A percentile compares a stretch with the other conserved stretches of the same genome.
Evolutionary conservation across 2,113 vertebrate species (phyloP).

Genomic region (Emydocephalus ijimae): DNA sequence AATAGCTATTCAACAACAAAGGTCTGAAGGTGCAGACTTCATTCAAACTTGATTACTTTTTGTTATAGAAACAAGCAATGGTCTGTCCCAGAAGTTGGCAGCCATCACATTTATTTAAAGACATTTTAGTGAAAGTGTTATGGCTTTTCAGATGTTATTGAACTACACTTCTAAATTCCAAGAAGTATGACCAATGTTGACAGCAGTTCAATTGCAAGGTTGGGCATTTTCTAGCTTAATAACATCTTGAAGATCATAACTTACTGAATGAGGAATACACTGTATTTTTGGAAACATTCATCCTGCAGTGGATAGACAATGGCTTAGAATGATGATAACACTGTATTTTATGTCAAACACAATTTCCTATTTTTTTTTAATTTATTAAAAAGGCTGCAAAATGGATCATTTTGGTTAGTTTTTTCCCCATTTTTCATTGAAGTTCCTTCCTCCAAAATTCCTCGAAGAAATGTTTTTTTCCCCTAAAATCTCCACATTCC

Average conservation of each 20-base stretch:
- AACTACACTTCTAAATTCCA: background rate
- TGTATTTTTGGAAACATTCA: background rate
- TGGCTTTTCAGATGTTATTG: background rate
- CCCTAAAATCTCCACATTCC: background rate
- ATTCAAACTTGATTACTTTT: background rate
- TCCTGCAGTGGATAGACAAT: background rate
- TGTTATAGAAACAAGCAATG: background rate
- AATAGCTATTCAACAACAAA: background rate
- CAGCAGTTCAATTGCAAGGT: background rate
- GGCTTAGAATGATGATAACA: background rate
- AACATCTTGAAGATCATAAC: background rate
- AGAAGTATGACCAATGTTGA: background rate
- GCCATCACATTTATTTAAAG: background rate
- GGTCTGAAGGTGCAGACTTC: background rate
- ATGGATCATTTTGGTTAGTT: background rate
- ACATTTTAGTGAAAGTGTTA: background rate
- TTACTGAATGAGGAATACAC: background rate
- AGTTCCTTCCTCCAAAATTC: background rate
- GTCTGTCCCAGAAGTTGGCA: background rate
- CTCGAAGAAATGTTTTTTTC: background rate
- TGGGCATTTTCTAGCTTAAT: background rate
- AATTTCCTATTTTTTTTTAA: background rate
- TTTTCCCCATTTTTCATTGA: background rate
- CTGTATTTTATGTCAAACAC: background rate
- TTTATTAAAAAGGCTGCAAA: background rate